Base-by-base conservation (phyloP, 2,888 invertebrate species). In the Phlogophora meticulosa region DNA sequence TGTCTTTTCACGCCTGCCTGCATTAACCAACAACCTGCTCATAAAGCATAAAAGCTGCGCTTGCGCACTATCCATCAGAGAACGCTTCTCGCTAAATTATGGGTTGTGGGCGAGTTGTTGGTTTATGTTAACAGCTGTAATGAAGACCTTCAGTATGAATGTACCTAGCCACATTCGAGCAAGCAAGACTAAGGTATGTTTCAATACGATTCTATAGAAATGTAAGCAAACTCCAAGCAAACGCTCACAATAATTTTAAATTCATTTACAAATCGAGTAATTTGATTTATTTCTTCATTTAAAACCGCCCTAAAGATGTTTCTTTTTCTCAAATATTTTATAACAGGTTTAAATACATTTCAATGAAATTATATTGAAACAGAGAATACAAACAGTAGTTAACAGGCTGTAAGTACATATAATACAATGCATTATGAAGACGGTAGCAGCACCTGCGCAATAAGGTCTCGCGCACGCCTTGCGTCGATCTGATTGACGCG, bases 401-500 rank as follows among this genome's bases (percentile, higher is more conserved):
- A 75, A 72, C 58, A 72, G 38, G 60, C 53, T 55, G 24, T 66
- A 59, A 61, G 45, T 59, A 77, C 42, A 68, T 34, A 59, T 62
- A 71, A 49, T 43, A 67, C 70, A 62, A 78, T 73, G 66, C 57
- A 61, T 78, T 83, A 78, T 52, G 76, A 68, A 60, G 80, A 74
- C 70, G 64, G 70, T 76, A 70, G 82, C 77, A 76, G 89, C 93
- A 95, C 95, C 95, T 95, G 94, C 86, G 94, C 94, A 76, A 95
- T 94, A 77, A 95, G 91, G 84, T 93, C 92, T 75, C 90, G 87
- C 80, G 95, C 95, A 69, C 93, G 91, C 40, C 88, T 75, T 43
- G 95, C 92, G 89, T 95, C 95, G 71, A 94, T 92, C 84, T 92
- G 93, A 90, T 93, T 94, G 91, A 99, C 98, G 88, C 99, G 97